Base-by-base conservation (phyloP, 2,888 invertebrate genomes). In the Mamestra brassicae region DNA sequence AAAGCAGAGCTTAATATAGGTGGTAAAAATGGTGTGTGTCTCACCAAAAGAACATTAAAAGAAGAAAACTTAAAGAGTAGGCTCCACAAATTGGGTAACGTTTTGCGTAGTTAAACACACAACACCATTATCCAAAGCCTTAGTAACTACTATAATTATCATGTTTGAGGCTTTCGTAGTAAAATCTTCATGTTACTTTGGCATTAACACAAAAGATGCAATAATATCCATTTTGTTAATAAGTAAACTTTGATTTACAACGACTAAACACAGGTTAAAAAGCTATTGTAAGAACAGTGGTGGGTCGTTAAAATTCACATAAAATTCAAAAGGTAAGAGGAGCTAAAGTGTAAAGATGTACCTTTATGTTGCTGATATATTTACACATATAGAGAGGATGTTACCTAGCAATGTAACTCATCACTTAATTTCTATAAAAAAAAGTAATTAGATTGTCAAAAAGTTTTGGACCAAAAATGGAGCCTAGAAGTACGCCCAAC, bases 231-330 rank as follows among this genome's bases (percentile, higher is more conserved):
- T 76, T 72, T 72, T 78, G 77, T 84, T 74, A 66, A 83, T 76
- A 63, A 76, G 65, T 76, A 64, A 69, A 74, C 61, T 68, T 84
- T 85, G 87, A 86, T 87, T 86, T 86, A 87, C 85, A 74, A 62
- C 81, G 42, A 34, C 71, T 86, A 86, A 85, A 83, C 77, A 83
- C 74, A 76, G 87, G 83, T 83, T 81, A 74, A 83, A 79, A 75
- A 63, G 45, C 66, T 65, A 70, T 86, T 84, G 82, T 78, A 61
- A 64, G 60, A 38, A 76, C 70, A 73, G 63, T 60, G 55, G 60
- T 61, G 15, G 4, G 45, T 83, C 78, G 83, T 87, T 77, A 87
- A 81, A 72, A 47, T 62, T 54, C 74, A 55, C 81, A 83, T 85
- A 86, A 83, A 87, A 71, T 72, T 34, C 45, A 62, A 63, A 72